Conservation (phyloP, 2,113 vertebrate species). For the Micronycteris hirsuta region DNA sequence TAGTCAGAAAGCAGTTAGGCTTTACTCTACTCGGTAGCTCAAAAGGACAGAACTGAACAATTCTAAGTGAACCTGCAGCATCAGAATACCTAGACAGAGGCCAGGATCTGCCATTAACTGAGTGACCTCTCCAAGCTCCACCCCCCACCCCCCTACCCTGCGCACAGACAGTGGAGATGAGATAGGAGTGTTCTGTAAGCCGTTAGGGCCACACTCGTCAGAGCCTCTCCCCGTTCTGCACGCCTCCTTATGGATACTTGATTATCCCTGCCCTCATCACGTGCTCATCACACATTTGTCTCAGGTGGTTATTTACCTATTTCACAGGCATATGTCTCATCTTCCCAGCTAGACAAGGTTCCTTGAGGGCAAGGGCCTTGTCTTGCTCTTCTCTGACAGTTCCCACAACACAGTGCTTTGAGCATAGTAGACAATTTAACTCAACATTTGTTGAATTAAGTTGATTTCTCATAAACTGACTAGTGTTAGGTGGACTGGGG, state of each 20-base stretch:
- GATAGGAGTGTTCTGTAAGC: neutral
- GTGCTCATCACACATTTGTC: neutral
- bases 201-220: too few relatives aligned
- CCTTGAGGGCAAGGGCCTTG: constrained; percentile 37
- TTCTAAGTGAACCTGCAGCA: neutral
- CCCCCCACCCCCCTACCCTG: too few relatives aligned
- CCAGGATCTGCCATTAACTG: neutral
- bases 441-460: neutral
- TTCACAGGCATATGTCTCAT: constrained; percentile 15
- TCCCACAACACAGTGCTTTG: constrained; percentile 41
- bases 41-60: neutral
- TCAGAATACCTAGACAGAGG: neutral
- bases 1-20: neutral
- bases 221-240: neutral
- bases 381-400: constrained; percentile 32
- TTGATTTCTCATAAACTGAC: constrained; percentile 22
- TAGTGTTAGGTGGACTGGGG: neutral
- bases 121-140: neutral
- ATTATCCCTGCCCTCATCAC: neutral
- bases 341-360: constrained; percentile 42
- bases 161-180: neutral
- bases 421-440: neutral
- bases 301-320: constrained; percentile 53
- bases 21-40: neutral
- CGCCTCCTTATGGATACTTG: neutral